A percentile compares a stretch with the other conserved stretches of the same genome.
Conservation (phyloP, 2,888 invertebrate genomes). For the Thymelicus sylvestris region DNA sequence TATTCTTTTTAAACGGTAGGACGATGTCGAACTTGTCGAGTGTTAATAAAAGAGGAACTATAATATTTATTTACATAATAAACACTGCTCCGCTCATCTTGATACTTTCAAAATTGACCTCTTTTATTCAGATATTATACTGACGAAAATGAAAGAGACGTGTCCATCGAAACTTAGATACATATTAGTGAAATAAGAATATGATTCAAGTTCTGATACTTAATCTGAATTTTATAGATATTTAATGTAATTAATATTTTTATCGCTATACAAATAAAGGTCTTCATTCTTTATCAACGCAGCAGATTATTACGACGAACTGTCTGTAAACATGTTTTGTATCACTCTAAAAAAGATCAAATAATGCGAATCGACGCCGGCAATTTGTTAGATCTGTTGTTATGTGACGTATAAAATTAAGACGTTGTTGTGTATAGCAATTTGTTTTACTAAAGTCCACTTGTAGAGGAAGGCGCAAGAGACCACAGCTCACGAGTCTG, state of each 20-base stretch:
- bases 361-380: too few relatives aligned
- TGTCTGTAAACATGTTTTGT: not conserved
- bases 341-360: not conserved
- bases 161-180: too few relatives aligned
- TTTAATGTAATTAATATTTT: not conserved
- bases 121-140: constrained; percentile 40
- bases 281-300: too few relatives aligned
- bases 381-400: too few relatives aligned
- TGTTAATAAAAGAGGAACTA: constrained; percentile 12
- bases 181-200: too few relatives aligned
- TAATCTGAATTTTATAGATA: too few relatives aligned
- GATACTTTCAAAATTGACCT: constrained; percentile 60
- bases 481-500: too few relatives aligned
- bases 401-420: not conserved
- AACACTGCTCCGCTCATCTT: constrained; percentile 20
- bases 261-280: not conserved
- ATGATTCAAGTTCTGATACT: not conserved
- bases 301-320: too few relatives aligned
- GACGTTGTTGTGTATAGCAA: constrained; percentile 39
- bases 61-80: constrained; percentile 30
- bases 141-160: too few relatives aligned
- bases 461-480: constrained; percentile 23
- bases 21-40: not conserved
- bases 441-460: constrained; percentile 36
- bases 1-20: not conserved